Conservation (phyloP, 2,888 invertebrate genomes). For the Megaustenia siamemsis region DNA sequence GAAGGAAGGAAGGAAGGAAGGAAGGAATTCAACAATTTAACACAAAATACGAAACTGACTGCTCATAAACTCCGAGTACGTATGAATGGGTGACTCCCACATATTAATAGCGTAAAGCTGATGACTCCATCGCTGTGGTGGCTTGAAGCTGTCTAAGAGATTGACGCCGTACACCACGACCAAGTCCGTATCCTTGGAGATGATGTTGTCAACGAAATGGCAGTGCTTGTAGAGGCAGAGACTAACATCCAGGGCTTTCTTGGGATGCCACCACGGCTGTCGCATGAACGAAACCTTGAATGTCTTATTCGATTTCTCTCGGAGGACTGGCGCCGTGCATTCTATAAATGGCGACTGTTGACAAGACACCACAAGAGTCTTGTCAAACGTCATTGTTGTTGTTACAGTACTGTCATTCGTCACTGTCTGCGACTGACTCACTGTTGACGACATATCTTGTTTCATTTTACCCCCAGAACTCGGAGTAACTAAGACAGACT, state of each 20-base stretch:
- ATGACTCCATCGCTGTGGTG: neutral
- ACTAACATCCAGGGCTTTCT: neutral
- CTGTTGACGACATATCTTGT: too few relatives aligned
- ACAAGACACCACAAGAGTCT: neutral
- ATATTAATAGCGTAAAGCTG: neutral
- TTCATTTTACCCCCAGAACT: too few relatives aligned
- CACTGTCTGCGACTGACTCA: too few relatives aligned
- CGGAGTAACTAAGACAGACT: too few relatives aligned
- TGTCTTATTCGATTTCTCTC: neutral
- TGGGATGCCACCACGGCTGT: neutral
- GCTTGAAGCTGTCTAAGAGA: neutral
- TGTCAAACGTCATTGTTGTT: too few relatives aligned
- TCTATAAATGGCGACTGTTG: neutral
- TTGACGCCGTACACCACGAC: neutral
- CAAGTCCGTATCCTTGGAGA: neutral
- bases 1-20: too few relatives aligned
- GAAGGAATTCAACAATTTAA: too few relatives aligned
- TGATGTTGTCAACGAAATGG: neutral
- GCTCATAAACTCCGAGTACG: too few relatives aligned
- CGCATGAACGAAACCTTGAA: neutral
- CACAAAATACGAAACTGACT: too few relatives aligned
- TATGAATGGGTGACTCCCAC: conserved; percentile 9
- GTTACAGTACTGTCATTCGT: too few relatives aligned
- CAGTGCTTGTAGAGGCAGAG: neutral
- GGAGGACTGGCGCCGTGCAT: neutral